Base-by-base conservation (phyloP, 1,140 invertebrate genomes). In the Glossosoma conforme region DNA sequence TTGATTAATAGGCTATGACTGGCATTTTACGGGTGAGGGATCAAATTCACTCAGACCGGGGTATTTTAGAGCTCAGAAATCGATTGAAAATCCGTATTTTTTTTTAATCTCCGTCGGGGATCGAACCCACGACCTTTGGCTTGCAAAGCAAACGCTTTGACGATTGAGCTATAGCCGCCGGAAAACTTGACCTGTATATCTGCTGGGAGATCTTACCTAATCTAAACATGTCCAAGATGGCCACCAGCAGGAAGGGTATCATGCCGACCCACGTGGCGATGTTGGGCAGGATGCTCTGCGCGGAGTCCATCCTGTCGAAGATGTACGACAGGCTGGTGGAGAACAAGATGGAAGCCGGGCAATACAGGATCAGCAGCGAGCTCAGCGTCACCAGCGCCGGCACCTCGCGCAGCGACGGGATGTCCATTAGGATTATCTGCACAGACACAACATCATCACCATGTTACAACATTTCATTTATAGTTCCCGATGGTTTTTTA, bases 221-320 rank as follows among this genome's bases (percentile, higher is more conserved):
- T 59, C 81, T 75, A 44, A 85, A 71, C 73, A 85, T 85, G 62
- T 87, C 84, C 13, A 86, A 65, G 21, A 78, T 72, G 49, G 80
- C 78, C 5, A 89, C 80, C 19, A 90, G 59, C 13, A 85, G 65
- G 61, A 87, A 91, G 0, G 87, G 86, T 48, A 91, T 76, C 25
- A 86, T 78, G 2, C 86, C 87, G 44, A 86, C 67, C 65, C 84
- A 83, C 0, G 83, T 84, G 1, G 80, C 81, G n/a, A 87, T 80
- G 58, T 86, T 87, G 0, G 85, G 85, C 61, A 89, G 74, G 50
- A 88, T 82, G 17, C 83, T 84, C 52, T 88, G 84, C 1, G 87
- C 87, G 2, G 86, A 86, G 61, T 91, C 89, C 74, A 82, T 82
- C 61, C 85, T 85, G 60, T 88, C 82, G 63, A 93, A 93, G 14